These are phyloP conservation scores for Promerops cafer DNA, from an alignment of 2,113 vertebrate species.

Conservation along the genomic window DNA sequence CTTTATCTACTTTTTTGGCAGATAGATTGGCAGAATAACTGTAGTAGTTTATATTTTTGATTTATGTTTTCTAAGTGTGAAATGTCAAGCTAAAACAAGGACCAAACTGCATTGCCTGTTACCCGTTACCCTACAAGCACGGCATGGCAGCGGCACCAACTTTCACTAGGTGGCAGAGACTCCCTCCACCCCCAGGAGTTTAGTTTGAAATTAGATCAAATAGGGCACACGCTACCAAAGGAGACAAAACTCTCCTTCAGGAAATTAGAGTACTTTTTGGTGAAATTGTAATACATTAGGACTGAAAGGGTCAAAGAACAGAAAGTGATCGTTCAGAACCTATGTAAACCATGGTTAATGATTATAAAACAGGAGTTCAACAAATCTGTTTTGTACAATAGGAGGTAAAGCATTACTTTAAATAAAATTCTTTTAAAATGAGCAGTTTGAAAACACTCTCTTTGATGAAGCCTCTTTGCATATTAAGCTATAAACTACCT, in stretches of 20 bases:
- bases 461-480: background rate
- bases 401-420: background rate
- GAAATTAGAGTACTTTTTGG: background rate
- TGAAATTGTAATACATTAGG: background rate
- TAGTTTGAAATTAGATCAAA: background rate
- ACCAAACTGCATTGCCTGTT: background rate
- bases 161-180: background rate
- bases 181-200: background rate
- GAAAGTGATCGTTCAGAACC: background rate
- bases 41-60: background rate
- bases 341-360: background rate
- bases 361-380: background rate
- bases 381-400: background rate
- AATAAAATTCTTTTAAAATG: background rate
- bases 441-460: background rate
- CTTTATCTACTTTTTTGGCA: background rate
- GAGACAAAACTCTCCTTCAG: background rate
- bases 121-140: accelerated
- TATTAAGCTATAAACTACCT: background rate
- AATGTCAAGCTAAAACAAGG: background rate
- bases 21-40: background rate
- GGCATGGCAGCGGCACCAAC: background rate
- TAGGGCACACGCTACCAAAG: background rate
- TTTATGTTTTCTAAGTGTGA: background rate
- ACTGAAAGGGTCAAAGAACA: background rate